Conservation (phyloP, 2,797 vertebrate species). For the Pseudocheirus occidentalis region DNA sequence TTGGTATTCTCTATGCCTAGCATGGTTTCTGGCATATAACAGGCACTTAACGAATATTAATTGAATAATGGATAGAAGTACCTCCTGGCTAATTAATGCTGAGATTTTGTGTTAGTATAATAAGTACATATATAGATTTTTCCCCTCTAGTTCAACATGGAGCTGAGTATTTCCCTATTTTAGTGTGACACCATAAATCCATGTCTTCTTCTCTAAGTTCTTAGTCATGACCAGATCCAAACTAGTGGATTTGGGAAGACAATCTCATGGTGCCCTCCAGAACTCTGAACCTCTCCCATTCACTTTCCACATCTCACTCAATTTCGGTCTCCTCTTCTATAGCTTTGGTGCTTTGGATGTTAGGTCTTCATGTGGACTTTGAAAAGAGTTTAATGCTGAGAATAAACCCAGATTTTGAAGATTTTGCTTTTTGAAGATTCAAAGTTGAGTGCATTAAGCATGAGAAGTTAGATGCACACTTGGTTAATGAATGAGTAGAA, state of each 20-base stretch:
- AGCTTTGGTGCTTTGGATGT: background rate
- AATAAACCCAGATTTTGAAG: conserved; percentile 43
- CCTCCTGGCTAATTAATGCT: background rate
- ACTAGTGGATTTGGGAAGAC: background rate
- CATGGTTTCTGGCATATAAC: background rate
- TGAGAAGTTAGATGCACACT: background rate
- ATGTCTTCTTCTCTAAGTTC: background rate
- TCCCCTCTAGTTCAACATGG: background rate
- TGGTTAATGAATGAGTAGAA: conserved; percentile 43
- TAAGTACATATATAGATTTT: background rate
- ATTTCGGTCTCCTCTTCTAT: background rate
- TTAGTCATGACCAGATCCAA: background rate
- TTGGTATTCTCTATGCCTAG: background rate
- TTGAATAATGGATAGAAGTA: background rate
- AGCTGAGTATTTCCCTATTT: background rate
- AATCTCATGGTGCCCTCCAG: background rate
- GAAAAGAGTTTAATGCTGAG: background rate
- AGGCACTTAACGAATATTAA: background rate
- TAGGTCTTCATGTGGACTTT: conserved; percentile 11
- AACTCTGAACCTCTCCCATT: background rate
- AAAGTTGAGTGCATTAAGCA: background rate
- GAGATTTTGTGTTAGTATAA: background rate
- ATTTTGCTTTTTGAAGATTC: background rate
- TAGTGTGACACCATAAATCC: background rate
- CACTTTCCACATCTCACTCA: background rate